Evolutionary conservation across 2,888 invertebrate species (phyloP), one percentile per base, ranked within the genome.

Genomic region (Enchytraeus crypticus): DNA sequence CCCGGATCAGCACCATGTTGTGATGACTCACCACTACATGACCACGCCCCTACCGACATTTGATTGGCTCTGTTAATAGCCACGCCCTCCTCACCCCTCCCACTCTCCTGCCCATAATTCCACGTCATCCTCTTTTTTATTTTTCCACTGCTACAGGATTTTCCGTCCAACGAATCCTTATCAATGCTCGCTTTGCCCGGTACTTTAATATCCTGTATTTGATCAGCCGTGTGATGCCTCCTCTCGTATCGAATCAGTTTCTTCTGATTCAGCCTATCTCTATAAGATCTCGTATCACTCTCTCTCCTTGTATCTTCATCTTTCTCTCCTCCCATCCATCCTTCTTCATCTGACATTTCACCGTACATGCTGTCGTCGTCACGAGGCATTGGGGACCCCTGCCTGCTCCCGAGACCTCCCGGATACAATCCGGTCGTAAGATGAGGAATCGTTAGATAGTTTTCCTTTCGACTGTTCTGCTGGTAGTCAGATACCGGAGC

Each of bases 181-280:
- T 38, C 2, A 27, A 27, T 33, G 21, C 14, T 70, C 23, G 64
- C 69, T n/a, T n/a, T n/a, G n/a, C n/a, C n/a, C n/a, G n/a, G n/a
- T n/a, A n/a, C n/a, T 57, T 71, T 64, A 57, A 85, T 81, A 73
- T 85, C 84, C 73, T 85, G 85, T 68, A 86, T 84, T 63, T 84
- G 83, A 65, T 86, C 85, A 4, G 85, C 85, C 8, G 86, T 86
- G 76, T 85, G 83, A 76, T 85, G 85, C 63, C 86, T 77, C 71
- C 82, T 81, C 66, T 76, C 76, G n/a, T 69, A 70, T 49, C 74
- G 68, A 11, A 73, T 61, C 14, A 65, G 33, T 57, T 75, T 67
- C 54, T 75, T 67, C 65, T 73, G 72, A 79, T 74, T 75, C 29
- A 73, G 65, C 61, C 75, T 74, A 49, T 68, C 68, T 59, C 67